Percentiles rank a stretch among this genome's conserved stretches.
phyloP scores from a whole-genome alignment of 2,888 invertebrate genomes.

The Artemia sinica region DNA sequence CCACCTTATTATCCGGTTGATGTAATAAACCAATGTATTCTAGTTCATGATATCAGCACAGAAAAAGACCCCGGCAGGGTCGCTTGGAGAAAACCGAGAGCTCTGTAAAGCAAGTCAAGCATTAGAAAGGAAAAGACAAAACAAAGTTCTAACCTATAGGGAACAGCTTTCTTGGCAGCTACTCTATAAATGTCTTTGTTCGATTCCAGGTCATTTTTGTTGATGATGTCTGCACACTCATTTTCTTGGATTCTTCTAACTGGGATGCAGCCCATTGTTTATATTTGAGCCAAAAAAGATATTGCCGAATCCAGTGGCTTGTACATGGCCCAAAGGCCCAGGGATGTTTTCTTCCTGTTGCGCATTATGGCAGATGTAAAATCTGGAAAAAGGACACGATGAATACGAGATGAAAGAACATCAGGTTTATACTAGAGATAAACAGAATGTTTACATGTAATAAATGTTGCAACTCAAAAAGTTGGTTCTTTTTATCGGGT shows the following conservation, averaged over 20 bases:
- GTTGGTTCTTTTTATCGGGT: too few species aligned
- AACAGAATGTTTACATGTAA: too few species aligned
- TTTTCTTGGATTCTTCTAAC: background rate
- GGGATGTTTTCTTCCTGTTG: background rate
- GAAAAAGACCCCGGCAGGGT: too few species aligned
- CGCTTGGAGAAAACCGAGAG: too few species aligned
- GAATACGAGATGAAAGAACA: too few species aligned
- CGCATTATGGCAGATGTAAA: background rate
- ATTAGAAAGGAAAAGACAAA: too few species aligned
- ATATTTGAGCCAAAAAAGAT: background rate
- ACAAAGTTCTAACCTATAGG: background rate
- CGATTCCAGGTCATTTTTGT: background rate
- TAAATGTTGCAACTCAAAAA: rapidly evolving
- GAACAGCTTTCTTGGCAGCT: conserved; percentile 1
- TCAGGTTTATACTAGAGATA: too few species aligned
- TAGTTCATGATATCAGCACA: too few species aligned
- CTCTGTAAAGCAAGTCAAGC: too few species aligned
- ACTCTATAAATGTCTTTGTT: background rate
- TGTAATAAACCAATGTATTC: too few species aligned
- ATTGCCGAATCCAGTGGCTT: background rate
- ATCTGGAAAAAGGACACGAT: background rate
- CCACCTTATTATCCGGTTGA: too few species aligned
- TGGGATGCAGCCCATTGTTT: background rate
- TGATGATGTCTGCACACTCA: background rate
- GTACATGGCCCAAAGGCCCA: background rate